These are phyloP conservation scores for Lepidocyrtinus sp. DNA, from an alignment of 2,888 invertebrate species.

Conservation along the genomic window DNA sequence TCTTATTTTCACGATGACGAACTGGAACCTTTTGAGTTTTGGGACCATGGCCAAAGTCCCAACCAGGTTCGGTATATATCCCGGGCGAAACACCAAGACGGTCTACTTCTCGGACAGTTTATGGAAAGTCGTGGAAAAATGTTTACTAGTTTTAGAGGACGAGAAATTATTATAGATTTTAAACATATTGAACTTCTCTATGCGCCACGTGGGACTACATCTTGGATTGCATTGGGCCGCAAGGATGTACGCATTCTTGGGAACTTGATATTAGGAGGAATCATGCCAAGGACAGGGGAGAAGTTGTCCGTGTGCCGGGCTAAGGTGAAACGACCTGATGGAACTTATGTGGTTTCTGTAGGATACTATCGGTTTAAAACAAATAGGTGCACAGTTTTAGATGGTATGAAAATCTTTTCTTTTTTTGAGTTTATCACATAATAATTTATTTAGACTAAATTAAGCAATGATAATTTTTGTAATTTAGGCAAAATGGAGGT, in stretches of 20 bases:
- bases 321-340: too few species aligned
- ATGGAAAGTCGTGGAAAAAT: not conserved
- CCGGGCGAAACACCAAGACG: not conserved
- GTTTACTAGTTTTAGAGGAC: not conserved
- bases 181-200: not conserved
- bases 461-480: too few species aligned
- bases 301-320: not conserved
- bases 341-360: too few species aligned
- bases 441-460: too few species aligned
- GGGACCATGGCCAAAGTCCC: too few species aligned
- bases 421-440: too few species aligned
- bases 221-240: not conserved
- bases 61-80: not conserved
- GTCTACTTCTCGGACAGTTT: not conserved
- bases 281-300: not conserved
- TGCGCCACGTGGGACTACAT: not conserved
- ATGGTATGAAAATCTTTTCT: too few species aligned
- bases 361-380: too few species aligned
- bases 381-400: too few species aligned
- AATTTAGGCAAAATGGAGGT: too few species aligned
- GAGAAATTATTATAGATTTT: not conserved
- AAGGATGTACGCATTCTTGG: not conserved
- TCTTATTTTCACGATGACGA: too few species aligned
- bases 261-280: not conserved
- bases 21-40: too few species aligned